Percentiles rank a stretch among this genome's conserved stretches.
Evolutionary conservation across 2,797 vertebrate species (phyloP).

Genomic region (Ctenopoma kingsleyae): DNA sequence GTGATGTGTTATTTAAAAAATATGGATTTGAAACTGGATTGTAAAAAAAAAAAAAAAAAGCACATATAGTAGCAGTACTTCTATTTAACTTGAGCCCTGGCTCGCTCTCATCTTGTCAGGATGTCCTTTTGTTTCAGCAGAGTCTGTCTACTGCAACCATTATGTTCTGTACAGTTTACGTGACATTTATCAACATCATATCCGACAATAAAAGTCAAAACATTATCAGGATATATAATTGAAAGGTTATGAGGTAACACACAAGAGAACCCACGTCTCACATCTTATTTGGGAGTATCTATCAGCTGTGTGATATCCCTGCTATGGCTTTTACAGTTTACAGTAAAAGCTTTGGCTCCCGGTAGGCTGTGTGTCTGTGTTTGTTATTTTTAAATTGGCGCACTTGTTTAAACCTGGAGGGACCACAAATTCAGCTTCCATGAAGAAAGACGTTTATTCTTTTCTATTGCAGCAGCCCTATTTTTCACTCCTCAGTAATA

Average conservation of each 20-base stretch:
- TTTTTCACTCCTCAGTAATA: slow-evolving; percentile 11
- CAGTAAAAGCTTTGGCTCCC: slow-evolving; percentile 60
- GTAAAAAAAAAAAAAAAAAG: slow-evolving; percentile 32
- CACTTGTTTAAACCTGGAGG: slow-evolving; percentile 51
- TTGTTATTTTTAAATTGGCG: slow-evolving; percentile 70
- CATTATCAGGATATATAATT: slow-evolving; percentile 66
- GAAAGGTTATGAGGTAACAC: slow-evolving; percentile 63
- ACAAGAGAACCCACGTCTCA: slow-evolving; percentile 49
- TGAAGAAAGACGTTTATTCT: slow-evolving; percentile 23
- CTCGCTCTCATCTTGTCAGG: slow-evolving; percentile 17
- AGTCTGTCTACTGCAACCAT: slow-evolving; percentile 33
- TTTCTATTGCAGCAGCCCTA: slow-evolving; percentile 20
- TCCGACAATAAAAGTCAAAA: slow-evolving; percentile 63
- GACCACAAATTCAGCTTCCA: slow-evolving; percentile 32
- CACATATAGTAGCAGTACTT: slow-evolving; percentile 12
- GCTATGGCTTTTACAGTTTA: slow-evolving; percentile 43
- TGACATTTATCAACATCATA: slow-evolving; percentile 70
- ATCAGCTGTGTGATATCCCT: slow-evolving; percentile 54
- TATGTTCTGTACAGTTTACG: slow-evolving; percentile 45
- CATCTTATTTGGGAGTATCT: slow-evolving; percentile 62
- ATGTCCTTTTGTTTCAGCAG: slow-evolving; percentile 27
- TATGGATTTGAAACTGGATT: slow-evolving; percentile 44
- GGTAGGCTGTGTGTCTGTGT: slow-evolving; percentile 52
- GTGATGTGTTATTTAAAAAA: slow-evolving; percentile 48
- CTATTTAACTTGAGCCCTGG: slow-evolving; percentile 11